Evolutionary conservation across 2,797 vertebrate genomes (phyloP), one percentile per base, ranked within the genome.

Genomic region (Spea hammondii): DNA sequence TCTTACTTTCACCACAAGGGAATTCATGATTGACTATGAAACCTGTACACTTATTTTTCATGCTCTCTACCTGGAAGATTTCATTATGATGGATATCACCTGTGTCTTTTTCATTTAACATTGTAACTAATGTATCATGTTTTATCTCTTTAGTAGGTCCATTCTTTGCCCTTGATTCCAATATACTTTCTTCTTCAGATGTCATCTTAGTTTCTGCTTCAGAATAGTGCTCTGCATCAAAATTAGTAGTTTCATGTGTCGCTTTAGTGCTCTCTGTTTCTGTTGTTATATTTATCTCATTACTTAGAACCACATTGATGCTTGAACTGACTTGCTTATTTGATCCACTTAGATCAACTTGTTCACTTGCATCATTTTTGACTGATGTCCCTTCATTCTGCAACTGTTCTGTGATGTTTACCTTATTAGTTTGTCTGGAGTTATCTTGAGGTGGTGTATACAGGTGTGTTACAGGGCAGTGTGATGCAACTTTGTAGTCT

Each of bases 401-500:
- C 32, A 46, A 45, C 17, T 60, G 32, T 32, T 32, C 32, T 32
- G 32, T 32, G 32, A 32, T 32, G 32, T 32, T 32, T 32, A 32
- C 32, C 32, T 2, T 32, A 32, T 32, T 32, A 32, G 32, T 32
- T 32, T 32, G 32, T 32, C 32, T 32, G 2, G 32, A 2, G 32
- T 32, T 32, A 32, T 32, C 32, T 32, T 32, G 32, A 32, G 32
- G 32, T 32, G 2, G 32, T 32, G 2, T 32, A 32, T 32, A 32
- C 32, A 32, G 32, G 32, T 32, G 32, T 32, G 32, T 32, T 32
- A 44, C 86, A 89, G 76, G 89, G 85, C 0, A 82, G 80, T 3
- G 88, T 88, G 5, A 85, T 74, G 88, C 92, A 0, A 91, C 57
- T 76, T 86, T 87, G 83, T 89, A 81, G 54, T 57, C 85, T 3